Conservation (phyloP, 2,797 vertebrate species). For the Decapterus maruadsi region DNA sequence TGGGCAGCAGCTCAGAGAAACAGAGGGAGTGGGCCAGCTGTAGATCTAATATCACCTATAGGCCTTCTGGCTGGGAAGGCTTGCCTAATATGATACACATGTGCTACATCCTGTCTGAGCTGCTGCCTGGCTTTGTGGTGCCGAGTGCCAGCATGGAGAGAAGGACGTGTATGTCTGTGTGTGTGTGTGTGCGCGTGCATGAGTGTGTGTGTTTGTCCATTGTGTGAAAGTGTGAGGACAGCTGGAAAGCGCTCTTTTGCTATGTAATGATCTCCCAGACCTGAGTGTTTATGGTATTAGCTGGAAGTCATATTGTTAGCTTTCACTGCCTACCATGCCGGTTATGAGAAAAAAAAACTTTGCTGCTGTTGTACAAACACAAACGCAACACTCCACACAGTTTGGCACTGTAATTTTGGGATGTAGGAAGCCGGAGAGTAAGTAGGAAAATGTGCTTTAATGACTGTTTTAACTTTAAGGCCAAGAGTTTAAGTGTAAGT, state of each 20-base stretch:
- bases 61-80: slow-evolving; percentile 72
- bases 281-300: slow-evolving; percentile 47
- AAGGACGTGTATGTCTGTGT: slow-evolving; percentile 35
- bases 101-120: slow-evolving; percentile 84
- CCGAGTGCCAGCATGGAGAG: slow-evolving; percentile 21
- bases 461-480: slow-evolving; percentile 15
- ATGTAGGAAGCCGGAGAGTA: slow-evolving; percentile 1
- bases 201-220: slow-evolving; percentile 28
- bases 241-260: slow-evolving; percentile 56
- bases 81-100: slow-evolving; percentile 83
- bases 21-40: slow-evolving; percentile 75
- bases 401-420: slow-evolving; percentile 17
- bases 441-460: slow-evolving; percentile 5
- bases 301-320: slow-evolving; percentile 55
- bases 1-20: slow-evolving; percentile 56
- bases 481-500: slow-evolving; percentile 5
- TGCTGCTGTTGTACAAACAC: background rate
- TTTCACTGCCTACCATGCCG: slow-evolving; percentile 22
- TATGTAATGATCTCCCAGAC: slow-evolving; percentile 45
- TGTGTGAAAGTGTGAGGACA: slow-evolving; percentile 49
- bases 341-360: slow-evolving; percentile 24
- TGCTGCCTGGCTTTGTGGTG: slow-evolving; percentile 55
- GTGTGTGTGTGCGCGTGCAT: slow-evolving; percentile 8
- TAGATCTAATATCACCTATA: slow-evolving; percentile 81
- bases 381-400: background rate